Evolutionary conservation across 2,888 invertebrate genomes (phyloP).

Genomic region (Brachylomia viminalis): DNA sequence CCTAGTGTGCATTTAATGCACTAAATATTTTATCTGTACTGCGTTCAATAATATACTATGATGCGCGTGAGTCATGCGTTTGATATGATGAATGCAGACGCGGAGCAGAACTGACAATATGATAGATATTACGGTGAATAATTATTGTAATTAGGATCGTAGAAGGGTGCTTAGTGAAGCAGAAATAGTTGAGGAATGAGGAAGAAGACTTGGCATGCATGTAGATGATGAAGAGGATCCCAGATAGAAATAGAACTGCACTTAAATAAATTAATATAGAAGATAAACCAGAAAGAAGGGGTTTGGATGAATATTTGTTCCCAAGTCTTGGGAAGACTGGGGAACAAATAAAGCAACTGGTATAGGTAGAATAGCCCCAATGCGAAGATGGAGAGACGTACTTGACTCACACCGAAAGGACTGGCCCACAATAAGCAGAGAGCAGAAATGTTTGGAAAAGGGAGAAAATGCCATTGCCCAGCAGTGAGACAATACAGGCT

Average conservation of each 20-base stretch:
- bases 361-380: too few relatives aligned
- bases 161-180: not conserved
- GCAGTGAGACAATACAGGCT: not conserved
- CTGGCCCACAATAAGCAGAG: not conserved
- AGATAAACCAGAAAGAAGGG: not conserved
- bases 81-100: constrained; percentile 17
- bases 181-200: constrained; percentile 24
- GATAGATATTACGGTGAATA: constrained; percentile 11
- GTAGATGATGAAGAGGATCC: not conserved
- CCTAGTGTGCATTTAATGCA: constrained; percentile 18
- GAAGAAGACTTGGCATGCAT: not conserved
- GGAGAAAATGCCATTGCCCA: not conserved
- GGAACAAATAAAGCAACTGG: not conserved
- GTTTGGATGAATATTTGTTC: not conserved
- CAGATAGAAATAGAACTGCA: not conserved
- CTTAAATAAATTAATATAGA: not conserved
- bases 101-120: constrained; percentile 20
- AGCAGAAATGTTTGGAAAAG: not conserved
- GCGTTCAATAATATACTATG: constrained; percentile 23
- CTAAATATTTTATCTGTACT: constrained; percentile 32
- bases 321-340: not conserved
- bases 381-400: not conserved
- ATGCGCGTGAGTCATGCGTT: constrained; percentile 23
- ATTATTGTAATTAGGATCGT: constrained; percentile 15
- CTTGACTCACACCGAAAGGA: not conserved